phyloP scores from a whole-genome alignment of 2,113 vertebrate species.

The Oncorhynchus gorbuscha region DNA sequence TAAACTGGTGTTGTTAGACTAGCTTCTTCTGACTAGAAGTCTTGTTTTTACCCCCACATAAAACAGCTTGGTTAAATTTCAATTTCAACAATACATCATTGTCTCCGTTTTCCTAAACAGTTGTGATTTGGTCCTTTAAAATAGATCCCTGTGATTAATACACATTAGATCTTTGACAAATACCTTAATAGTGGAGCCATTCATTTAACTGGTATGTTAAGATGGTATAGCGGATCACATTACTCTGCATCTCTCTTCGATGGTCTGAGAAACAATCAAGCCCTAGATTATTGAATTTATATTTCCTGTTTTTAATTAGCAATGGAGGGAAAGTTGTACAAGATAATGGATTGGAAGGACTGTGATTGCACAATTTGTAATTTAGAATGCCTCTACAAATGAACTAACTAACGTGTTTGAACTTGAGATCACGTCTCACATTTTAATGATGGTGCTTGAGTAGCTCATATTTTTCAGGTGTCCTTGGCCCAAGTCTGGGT shows the following conservation, averaged over 20 bases:
- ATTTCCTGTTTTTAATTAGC: slow-evolving; percentile 62
- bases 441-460: slow-evolving; percentile 19
- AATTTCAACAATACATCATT: not conserved
- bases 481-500: too few relatives aligned
- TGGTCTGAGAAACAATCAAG: slow-evolving; percentile 53
- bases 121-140: slow-evolving; percentile 21
- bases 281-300: slow-evolving; percentile 61
- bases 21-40: too few relatives aligned
- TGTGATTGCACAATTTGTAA: slow-evolving; percentile 54
- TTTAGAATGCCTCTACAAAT: slow-evolving; percentile 52
- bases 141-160: slow-evolving; percentile 40
- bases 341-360: slow-evolving; percentile 57
- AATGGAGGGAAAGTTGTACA: slow-evolving; percentile 33
- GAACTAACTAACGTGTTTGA: slow-evolving; percentile 51
- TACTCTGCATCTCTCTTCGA: slow-evolving; percentile 45
- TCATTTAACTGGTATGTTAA: slow-evolving; percentile 45
- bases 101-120: slow-evolving; percentile 24
- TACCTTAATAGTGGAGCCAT: slow-evolving; percentile 34
- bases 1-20: slow-evolving; percentile 10
- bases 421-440: slow-evolving; percentile 20
- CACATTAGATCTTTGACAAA: slow-evolving; percentile 24
- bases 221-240: slow-evolving; percentile 32
- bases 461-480: not conserved
- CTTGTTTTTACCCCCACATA: too few relatives aligned
- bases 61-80: too few relatives aligned